These are phyloP conservation scores for Drosophila lacteicornis DNA, from an alignment of 1,140 invertebrate species.

Conservation along the genomic window DNA sequence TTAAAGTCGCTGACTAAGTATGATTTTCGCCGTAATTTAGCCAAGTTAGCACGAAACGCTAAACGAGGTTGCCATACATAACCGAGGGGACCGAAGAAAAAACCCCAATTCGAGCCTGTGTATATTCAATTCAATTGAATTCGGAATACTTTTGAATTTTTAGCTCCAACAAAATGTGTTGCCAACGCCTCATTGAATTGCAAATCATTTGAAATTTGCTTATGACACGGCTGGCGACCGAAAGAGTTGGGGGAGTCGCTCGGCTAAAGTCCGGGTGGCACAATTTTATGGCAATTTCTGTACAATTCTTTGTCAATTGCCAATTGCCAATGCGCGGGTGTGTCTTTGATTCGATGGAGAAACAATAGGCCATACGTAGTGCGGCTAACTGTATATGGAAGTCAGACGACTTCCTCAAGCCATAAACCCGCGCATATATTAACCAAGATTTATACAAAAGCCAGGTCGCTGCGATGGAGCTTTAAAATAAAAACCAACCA, in stretches of 20 bases:
- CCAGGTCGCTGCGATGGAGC: background rate
- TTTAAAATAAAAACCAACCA: background rate
- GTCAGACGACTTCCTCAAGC: slow-evolving; percentile 13
- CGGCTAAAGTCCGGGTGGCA: slow-evolving; percentile 26
- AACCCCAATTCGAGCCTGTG: slow-evolving; percentile 37
- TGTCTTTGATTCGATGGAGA: slow-evolving; percentile 4
- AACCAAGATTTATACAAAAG: slow-evolving; percentile 9
- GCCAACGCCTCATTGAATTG: slow-evolving; percentile 59
- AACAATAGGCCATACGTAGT: slow-evolving; percentile 25
- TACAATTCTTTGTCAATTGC: slow-evolving; percentile 34
- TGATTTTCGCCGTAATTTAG: slow-evolving; percentile 66
- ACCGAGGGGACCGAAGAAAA: slow-evolving; percentile 18
- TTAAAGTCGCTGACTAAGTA: slow-evolving; percentile 67
- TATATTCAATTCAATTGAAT: slow-evolving; percentile 55
- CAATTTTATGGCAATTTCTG: slow-evolving; percentile 37
- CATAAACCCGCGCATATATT: slow-evolving; percentile 30
- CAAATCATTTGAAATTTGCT: slow-evolving; percentile 61
- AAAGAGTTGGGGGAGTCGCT: background rate
- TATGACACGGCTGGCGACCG: slow-evolving; percentile 24
- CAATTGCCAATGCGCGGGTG: slow-evolving; percentile 40
- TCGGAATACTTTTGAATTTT: slow-evolving; percentile 44
- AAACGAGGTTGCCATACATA: slow-evolving; percentile 22
- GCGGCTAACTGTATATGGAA: slow-evolving; percentile 44
- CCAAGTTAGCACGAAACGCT: slow-evolving; percentile 61
- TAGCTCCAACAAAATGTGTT: slow-evolving; percentile 26